These are phyloP conservation scores for Pyrochroa serraticornis DNA, from an alignment of 2,888 invertebrate species.

Conservation along the genomic window DNA sequence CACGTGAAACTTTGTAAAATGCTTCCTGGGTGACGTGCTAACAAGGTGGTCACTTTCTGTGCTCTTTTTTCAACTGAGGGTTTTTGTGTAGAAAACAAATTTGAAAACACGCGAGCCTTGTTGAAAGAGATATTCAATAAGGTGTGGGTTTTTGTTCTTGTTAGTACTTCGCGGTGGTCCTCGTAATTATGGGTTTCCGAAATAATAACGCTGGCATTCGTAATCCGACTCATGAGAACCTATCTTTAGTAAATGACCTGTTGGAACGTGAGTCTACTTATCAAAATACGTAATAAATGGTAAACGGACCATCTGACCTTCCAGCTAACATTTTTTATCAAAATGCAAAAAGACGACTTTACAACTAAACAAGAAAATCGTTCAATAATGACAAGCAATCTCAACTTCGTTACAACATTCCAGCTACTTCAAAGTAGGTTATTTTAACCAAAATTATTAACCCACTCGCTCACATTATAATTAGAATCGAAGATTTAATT, in stretches of 20 bases:
- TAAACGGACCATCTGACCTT: conserved; percentile 1
- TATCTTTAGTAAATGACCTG: conserved; percentile 53
- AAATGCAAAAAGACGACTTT: not conserved
- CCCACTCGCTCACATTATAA: too few relatives aligned
- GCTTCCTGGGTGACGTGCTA: conserved; percentile 38
- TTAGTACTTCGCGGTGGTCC: conserved; percentile 55
- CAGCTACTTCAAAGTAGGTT: too few relatives aligned
- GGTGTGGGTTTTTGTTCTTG: conserved; percentile 45
- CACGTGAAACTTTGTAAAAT: conserved; percentile 33
- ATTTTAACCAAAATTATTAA: too few relatives aligned
- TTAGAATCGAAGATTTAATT: too few relatives aligned
- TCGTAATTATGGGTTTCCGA: conserved; percentile 55
- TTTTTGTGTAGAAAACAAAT: conserved; percentile 31
- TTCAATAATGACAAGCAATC: too few relatives aligned
- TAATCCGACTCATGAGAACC: conserved; percentile 57
- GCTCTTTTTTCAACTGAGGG: conserved; percentile 9
- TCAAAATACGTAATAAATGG: conserved; percentile 26
- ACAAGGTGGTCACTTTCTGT: conserved; percentile 36
- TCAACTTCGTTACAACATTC: too few relatives aligned
- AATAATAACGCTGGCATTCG: conserved; percentile 56
- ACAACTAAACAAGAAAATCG: too few relatives aligned
- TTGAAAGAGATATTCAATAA: conserved; percentile 39
- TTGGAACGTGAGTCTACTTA: conserved; percentile 50
- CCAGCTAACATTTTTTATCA: not conserved
- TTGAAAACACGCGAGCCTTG: conserved; percentile 38